Base-by-base conservation (phyloP, 2,113 vertebrate species). In the Oxyura jamaicensis region DNA sequence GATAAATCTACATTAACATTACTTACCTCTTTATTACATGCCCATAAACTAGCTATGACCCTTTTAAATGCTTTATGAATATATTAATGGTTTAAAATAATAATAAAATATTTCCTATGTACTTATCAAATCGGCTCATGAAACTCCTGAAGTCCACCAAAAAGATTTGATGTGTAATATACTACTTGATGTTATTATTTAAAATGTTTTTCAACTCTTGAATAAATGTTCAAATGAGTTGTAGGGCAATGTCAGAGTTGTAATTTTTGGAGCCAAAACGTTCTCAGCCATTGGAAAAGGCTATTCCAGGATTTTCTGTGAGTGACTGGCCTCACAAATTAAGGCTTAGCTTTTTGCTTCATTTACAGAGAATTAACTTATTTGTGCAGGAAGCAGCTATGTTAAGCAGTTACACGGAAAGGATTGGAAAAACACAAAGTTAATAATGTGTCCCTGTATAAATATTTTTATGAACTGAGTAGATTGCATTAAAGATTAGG, bases 321-420 rank as follows among this genome's bases (percentile, higher is more conserved):
- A 94, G 53, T 94, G 92, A 85, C 62, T 94, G 74, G 89, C 62
- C 88, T 86, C 86, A 83, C 53, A 95, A 89, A 96, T 96, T 85
- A 84, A 92, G 50, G 90, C 71, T 83, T 36, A 28, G 44, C 62
- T 85, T 90, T 92, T 95, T 79, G 66, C 93, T 96, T 96, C 66
- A 87, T 94, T 96, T 93, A 66, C 59, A 62, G 35, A 60, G 91
- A 95, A 87, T 95, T 93, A 94, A 55, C 75, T 67, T 79, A 81
- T 68, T 95, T 92, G 74, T 82, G 66, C 88, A 94, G 58, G 73
- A 23, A 79, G 36, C 67, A 95, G 83, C 74, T 88, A 55, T 39
- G 31, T 73, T 89, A 82, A 84, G 71, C 76, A 31, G 75, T 95
- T 89, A 84, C 0, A 0, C 62, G 75, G 63, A 73, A 79, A 73